Base-by-base conservation (phyloP, 2,888 invertebrate species). In the Phortica magna region DNA sequence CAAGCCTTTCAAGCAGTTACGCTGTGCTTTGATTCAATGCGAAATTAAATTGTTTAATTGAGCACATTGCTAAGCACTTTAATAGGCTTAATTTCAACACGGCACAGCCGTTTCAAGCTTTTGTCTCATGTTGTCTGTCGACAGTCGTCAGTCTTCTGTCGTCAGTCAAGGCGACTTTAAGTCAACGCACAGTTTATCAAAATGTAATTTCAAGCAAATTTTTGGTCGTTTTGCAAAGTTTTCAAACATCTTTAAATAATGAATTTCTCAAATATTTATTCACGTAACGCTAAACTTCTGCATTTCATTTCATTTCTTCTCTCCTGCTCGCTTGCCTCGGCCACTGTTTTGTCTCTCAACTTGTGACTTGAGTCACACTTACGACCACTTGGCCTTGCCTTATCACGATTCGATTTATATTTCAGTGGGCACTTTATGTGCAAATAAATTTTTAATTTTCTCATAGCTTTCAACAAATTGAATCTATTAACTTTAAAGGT, bases 31-130 rank as follows among this genome's bases (percentile, higher is more conserved):
- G 42, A 67, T 41, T 43, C 67, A 10, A 67, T 67, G 67, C 31
- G 10, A 71, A 71, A 71, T 71, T 71, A 71, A 71, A 55, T 71
- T 71, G 70, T 71, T 71, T 71, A 71, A 71, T 71, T 55, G 53
- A 53, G 70, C 55, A 53, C n/a, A 55, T 71, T 71, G 70, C 19
- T 39, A 71, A 71, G 55, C 55, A 14, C 22, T 53, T 31, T 55
- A 71, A 71, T 31, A 55, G 55, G 70, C 70, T 71, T 55, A 31
- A 22, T 71, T 71, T 71, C 7, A 70, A 71, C 55, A 53, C 70
- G 42, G 43, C 43, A 6, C 31, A 19, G 19, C 31, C 17, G 22
- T 61, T 19, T 22, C 4, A 6, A 12, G 31, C 17, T 61, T 31
- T 31, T 31, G 31, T 31, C 31, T 31, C 31, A 31, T 31, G 1